Base-by-base conservation (phyloP, 2,797 vertebrate genomes). In the Gila robusta region DNA sequence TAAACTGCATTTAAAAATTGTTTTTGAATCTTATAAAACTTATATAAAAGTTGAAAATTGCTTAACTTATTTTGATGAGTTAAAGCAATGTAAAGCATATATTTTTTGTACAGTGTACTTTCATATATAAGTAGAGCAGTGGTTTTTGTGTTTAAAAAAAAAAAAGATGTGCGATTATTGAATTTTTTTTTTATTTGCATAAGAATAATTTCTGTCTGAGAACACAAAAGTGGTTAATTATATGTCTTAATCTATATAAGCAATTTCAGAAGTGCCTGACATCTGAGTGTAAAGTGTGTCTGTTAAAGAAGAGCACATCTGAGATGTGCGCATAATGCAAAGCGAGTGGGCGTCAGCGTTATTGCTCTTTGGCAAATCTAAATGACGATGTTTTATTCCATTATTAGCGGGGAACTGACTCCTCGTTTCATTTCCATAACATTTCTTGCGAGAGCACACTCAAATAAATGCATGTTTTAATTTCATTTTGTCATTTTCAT, bases 341-440 rank as follows among this genome's bases (percentile, higher is more conserved):
- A 91, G 88, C 87, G 91, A 87, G 91, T 89, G 91, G 86, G 92
- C 93, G 92, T 94, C 95, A 95, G 95, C 97, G 95, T 98, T 97
- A 96, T 97, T 97, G 96, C 96, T 96, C 95, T 93, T 96, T 91
- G 94, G 93, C 93, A 96, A 91, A 95, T 94, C 94, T 94, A 95
- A 96, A 95, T 96, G 96, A 96, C 96, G 94, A 94, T 96, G 96
- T 96, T 96, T 96, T 93, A 96, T 96, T 95, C 94, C 85, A 91
- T 94, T 95, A 95, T 95, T 95, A 94, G 92, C 81, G 81, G 86
- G 89, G 89, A 87, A 73, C 79, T 84, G 85, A 86, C 92, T 93
- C 92, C 91, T 93, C 90, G 91, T 92, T 94, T 94, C 93, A 93
- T 94, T 94, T 92, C 86, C 83, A 94, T 91, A 93, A 94, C 91